These are phyloP conservation scores for Marmota monax DNA, from an alignment of 2,113 vertebrate species.

Conservation along the genomic window DNA sequence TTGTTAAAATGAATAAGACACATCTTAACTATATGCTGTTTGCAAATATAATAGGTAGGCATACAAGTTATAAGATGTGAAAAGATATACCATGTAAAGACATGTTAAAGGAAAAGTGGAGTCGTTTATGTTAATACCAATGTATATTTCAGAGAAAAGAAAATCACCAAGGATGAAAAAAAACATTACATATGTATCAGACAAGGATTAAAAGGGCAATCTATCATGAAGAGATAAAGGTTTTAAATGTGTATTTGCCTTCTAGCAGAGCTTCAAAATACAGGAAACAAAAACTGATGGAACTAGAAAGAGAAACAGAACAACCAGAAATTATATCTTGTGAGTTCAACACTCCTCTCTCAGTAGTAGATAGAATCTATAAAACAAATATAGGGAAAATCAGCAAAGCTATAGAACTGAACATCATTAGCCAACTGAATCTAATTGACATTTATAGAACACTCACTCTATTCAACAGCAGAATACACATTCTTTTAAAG, in stretches of 20 bases:
- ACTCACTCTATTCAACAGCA: not conserved
- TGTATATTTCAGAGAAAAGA: not conserved
- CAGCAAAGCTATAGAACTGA: not conserved
- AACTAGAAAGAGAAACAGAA: not conserved
- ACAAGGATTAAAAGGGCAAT: not conserved
- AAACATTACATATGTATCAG: not conserved
- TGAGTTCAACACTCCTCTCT: not conserved
- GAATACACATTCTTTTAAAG: not conserved
- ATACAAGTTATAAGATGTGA: not conserved
- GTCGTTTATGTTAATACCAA: not conserved
- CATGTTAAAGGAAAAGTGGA: not conserved
- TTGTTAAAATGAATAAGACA: not conserved
- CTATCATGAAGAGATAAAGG: not conserved
- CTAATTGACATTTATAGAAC: not conserved
- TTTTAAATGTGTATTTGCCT: not conserved
- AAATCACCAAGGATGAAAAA: not conserved
- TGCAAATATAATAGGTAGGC: not conserved
- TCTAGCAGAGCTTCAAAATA: not conserved
- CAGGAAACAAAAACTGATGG: not conserved
- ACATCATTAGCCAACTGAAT: not conserved
- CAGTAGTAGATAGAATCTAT: not conserved
- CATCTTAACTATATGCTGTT: not conserved
- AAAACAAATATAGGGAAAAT: not conserved
- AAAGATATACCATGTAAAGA: not conserved
- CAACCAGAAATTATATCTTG: not conserved